phyloP scores from a whole-genome alignment of 2,113 vertebrate species.

The Tenrec ecaudatus region DNA sequence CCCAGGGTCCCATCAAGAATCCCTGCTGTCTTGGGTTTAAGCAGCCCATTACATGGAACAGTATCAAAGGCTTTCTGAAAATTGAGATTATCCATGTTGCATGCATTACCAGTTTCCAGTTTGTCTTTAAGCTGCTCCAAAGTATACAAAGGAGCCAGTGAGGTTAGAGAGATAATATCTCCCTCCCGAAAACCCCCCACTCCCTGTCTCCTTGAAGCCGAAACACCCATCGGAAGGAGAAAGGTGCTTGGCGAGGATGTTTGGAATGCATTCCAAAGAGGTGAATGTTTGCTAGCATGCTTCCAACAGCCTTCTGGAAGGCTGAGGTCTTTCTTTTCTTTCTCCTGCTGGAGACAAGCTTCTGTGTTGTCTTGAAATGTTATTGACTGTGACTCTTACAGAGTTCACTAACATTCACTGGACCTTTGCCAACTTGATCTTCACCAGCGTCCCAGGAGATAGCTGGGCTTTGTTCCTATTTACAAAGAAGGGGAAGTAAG shows the following conservation, averaged over 20 bases:
- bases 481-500: background rate
- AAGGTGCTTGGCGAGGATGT: conserved; percentile 59
- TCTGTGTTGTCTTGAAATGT: conserved; percentile 51
- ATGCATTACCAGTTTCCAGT: conserved; percentile 70
- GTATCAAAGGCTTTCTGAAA: conserved; percentile 76
- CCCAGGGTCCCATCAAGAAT: conserved; percentile 73
- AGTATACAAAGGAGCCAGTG: conserved; percentile 71
- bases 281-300: conserved; percentile 69
- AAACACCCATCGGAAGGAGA: conserved; percentile 66
- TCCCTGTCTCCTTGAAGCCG: conserved; percentile 64
- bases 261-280: conserved; percentile 70
- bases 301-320: conserved; percentile 69
- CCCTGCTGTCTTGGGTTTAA: conserved; percentile 74
- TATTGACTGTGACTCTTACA: background rate
- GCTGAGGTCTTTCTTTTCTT: conserved; percentile 56
- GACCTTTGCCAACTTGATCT: conserved; percentile 9
- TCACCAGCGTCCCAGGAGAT: background rate
- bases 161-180: conserved; percentile 73
- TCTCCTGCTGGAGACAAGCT: conserved; percentile 59
- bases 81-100: conserved; percentile 76
- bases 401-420: conserved; percentile 12
- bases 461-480: background rate
- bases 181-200: conserved; percentile 57
- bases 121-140: conserved; percentile 73
- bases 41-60: conserved; percentile 75